phyloP scores from a whole-genome alignment of 2,113 vertebrate species.

The Mystacornis crossleyi region DNA sequence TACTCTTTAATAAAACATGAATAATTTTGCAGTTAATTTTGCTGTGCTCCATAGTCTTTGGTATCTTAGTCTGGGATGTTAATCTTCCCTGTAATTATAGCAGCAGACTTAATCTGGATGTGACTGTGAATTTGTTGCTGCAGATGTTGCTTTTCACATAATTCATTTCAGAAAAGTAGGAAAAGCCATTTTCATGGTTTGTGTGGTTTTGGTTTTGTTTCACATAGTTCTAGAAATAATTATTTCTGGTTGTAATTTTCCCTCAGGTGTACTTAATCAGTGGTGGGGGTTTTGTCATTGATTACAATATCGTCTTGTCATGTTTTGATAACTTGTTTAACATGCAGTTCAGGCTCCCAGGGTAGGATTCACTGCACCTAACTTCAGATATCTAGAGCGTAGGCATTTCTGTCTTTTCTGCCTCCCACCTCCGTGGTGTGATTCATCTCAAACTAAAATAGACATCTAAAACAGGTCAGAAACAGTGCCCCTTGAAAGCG shows the following conservation, averaged over 20 bases:
- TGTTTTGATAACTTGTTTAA: conserved; percentile 10
- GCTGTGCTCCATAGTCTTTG: neutral
- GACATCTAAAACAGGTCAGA: conserved; percentile 53
- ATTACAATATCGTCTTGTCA: neutral
- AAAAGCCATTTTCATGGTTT: neutral
- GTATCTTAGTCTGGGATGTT: neutral
- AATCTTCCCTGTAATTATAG: conserved; percentile 8
- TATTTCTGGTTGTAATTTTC: neutral
- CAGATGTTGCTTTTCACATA: neutral
- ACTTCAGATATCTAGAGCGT: neutral
- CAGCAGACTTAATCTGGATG: neutral
- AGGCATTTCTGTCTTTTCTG: conserved; percentile 48
- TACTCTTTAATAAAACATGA: neutral
- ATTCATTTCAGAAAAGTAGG: neutral
- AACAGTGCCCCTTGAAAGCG: conserved; percentile 4
- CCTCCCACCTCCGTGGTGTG: conserved; percentile 40
- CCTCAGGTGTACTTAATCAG: neutral
- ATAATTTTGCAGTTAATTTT: neutral
- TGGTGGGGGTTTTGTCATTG: neutral
- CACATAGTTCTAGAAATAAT: neutral
- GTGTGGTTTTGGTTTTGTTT: neutral
- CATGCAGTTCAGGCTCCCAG: neutral
- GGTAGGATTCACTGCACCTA: conserved; percentile 4
- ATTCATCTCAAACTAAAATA: conserved; percentile 57
- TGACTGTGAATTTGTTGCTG: neutral